phyloP scores from a whole-genome alignment of 2,888 invertebrate genomes.

The Agriopis marginaria region DNA sequence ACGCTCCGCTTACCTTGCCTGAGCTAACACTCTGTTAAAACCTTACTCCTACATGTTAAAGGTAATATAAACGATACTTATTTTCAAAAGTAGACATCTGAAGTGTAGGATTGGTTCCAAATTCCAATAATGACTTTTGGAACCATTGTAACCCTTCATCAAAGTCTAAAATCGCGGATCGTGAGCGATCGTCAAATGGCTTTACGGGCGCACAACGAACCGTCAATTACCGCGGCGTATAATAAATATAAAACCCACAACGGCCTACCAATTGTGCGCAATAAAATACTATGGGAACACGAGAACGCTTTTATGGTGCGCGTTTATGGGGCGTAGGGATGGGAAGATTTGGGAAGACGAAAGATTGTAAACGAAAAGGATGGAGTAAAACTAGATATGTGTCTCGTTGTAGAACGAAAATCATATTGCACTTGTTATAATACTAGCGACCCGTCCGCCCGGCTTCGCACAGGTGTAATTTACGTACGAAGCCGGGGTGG shows the following conservation, averaged over 20 bases:
- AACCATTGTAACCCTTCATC: neutral
- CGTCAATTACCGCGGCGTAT: slow-evolving; percentile 41
- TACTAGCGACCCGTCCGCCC: too few species aligned
- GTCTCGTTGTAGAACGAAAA: neutral
- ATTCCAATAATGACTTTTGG: neutral
- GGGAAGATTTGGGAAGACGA: slow-evolving; percentile 10
- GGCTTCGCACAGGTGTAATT: too few species aligned
- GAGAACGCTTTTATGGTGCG: slow-evolving; percentile 48
- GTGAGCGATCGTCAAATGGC: slow-evolving; percentile 20
- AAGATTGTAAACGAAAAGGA: neutral
- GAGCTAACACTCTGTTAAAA: too few species aligned
- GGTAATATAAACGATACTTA: too few species aligned
- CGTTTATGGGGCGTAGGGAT: slow-evolving; percentile 39
- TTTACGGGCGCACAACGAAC: slow-evolving; percentile 29
- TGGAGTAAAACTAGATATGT: neutral
- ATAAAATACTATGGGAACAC: slow-evolving; percentile 50
- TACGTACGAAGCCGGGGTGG: too few species aligned
- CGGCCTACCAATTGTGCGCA: slow-evolving; percentile 44
- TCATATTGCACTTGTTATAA: too few species aligned
- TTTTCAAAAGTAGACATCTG: too few species aligned
- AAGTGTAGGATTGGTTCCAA: neutral
- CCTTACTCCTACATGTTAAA: too few species aligned
- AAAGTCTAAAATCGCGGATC: slow-evolving; percentile 16
- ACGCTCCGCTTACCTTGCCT: too few species aligned
- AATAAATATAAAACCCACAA: slow-evolving; percentile 44